phyloP scores from a whole-genome alignment of 2,113 vertebrate genomes.

The Gorilla gorilla region DNA sequence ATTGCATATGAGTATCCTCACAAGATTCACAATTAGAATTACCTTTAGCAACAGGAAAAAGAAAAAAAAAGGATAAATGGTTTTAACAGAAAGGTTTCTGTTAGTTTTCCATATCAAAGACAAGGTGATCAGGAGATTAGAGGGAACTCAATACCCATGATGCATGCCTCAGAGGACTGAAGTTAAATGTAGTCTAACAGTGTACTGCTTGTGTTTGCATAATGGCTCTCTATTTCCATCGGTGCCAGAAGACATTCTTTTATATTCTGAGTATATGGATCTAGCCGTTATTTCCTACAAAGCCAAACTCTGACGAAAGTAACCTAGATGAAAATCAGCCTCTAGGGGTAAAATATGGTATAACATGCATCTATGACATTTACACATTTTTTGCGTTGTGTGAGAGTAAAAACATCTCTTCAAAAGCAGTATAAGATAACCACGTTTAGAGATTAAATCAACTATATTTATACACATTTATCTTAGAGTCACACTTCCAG shows the following conservation, averaged over 20 bases:
- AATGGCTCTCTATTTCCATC: background rate
- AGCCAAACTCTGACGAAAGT: background rate
- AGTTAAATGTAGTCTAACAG: background rate
- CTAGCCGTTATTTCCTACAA: background rate
- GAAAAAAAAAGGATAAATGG: too few relatives aligned
- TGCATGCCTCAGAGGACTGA: background rate
- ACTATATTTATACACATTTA: background rate
- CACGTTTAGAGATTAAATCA: background rate
- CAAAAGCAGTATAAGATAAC: background rate
- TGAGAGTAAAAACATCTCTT: background rate
- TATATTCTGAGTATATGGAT: background rate
- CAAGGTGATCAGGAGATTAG: background rate
- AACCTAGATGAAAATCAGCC: background rate
- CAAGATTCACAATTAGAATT: background rate
- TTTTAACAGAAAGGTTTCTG: background rate
- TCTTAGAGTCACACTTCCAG: background rate
- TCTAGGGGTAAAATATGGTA: background rate
- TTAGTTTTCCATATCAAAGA: background rate
- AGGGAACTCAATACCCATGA: background rate
- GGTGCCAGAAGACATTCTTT: background rate
- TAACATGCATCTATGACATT: background rate
- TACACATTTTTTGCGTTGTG: background rate
- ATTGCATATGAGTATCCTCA: background rate
- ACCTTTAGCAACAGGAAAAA: background rate
- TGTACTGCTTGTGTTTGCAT: background rate